Base-by-base conservation (phyloP, 2,888 invertebrate genomes). In the Thelaira solivaga region DNA sequence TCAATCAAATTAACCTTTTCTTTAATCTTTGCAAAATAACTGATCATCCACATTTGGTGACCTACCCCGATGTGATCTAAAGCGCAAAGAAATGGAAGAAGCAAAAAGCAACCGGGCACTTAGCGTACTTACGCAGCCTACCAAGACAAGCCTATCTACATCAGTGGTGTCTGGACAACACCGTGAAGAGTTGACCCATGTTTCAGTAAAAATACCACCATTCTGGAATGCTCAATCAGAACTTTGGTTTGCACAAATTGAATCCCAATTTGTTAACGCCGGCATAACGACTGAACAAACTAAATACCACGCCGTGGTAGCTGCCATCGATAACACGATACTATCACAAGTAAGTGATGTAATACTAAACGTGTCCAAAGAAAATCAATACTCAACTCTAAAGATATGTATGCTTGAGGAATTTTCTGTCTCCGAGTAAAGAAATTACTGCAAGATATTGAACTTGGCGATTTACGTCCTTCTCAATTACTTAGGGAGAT, bases 401-500 rank as follows among this genome's bases (percentile, higher is more conserved):
- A 84, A 83, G 69, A 26, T 68, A 24, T 62, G 80, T 7, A 41
- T 84, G 31, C 78, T 83, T 3, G 57, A 67, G 2, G 74, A 73
- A 64, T 83, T 81, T 39, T 69, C 81, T 18, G 82, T 82, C 29
- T 83, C 82, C 0, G 81, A 83, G 29, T 82, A 47, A 76, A 79
- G 16, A 82, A 83, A 72, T 39, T 83, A 4, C 26, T 83, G 1
- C 73, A 71, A 36, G 68, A 80, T 7, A 39, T 83, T 4, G 81
- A 83, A 45, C 53, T 85, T 6, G 83, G 84, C 13, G 82, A 82
- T 65, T 59, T 76, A 41, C 80, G 80, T 45, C 82, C 83, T 10
- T 83, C 84, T n/a, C 81, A 83, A 20, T 65, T 84, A 2, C 59
- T 83, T 0, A 69, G 80, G 3, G 82, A 85, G 36, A 82, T 83